These are phyloP conservation scores for Xylocopa sonorina DNA, from an alignment of 1,140 invertebrate genomes.

Conservation along the genomic window DNA sequence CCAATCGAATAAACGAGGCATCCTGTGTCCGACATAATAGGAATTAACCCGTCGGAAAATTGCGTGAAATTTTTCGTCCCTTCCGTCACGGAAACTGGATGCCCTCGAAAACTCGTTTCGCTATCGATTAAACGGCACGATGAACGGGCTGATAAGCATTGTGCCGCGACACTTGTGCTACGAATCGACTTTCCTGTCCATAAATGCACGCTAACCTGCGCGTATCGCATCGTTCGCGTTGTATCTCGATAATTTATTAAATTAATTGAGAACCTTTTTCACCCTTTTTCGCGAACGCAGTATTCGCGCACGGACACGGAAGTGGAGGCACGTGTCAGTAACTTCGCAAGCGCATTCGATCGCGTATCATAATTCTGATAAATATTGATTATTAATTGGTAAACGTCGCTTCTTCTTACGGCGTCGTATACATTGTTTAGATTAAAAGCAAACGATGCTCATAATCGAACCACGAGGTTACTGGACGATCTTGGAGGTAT, in stretches of 20 bases:
- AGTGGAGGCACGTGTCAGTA: too few species aligned
- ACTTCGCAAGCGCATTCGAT: too few species aligned
- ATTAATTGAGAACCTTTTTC: not conserved
- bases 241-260: not conserved
- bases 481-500: too few species aligned
- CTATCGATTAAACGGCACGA: slow-evolving; percentile 40
- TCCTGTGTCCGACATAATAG: slow-evolving; percentile 7
- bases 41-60: slow-evolving; percentile 35
- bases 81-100: not conserved
- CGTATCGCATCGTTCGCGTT: not conserved
- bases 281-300: too few species aligned
- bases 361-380: too few species aligned
- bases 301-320: too few species aligned
- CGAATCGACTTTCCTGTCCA: slow-evolving; percentile 20
- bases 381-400: too few species aligned
- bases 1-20: not conserved
- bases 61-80: slow-evolving; percentile 4
- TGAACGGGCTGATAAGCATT: slow-evolving; percentile 21
- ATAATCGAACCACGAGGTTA: too few species aligned
- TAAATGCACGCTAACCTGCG: not conserved
- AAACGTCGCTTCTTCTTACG: too few species aligned
- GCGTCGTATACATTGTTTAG: too few species aligned
- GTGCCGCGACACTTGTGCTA: not conserved
- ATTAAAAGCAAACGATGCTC: too few species aligned
- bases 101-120: slow-evolving; percentile 17